Percentiles rank a stretch among this genome's conserved stretches.
Evolutionary conservation across 2,797 vertebrate genomes (phyloP).

Genomic region (Heterohyrax brucei): DNA sequence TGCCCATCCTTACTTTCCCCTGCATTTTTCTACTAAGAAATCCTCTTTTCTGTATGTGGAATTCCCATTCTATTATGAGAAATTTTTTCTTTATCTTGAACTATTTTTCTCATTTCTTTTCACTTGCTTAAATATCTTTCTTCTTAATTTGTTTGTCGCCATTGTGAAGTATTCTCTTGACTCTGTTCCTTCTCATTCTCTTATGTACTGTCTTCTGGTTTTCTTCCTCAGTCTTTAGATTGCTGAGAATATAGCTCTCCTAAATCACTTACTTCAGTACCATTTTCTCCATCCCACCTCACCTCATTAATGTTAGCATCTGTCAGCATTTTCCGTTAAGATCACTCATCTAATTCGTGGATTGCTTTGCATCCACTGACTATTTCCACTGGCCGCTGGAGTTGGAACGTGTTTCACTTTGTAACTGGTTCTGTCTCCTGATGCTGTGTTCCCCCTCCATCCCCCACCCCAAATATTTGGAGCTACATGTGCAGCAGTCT

Average conservation of each 20-base stretch:
- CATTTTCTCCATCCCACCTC: background rate
- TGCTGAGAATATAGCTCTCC: background rate
- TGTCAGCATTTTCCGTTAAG: background rate
- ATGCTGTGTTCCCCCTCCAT: background rate
- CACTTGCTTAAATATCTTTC: background rate
- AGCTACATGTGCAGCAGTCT: background rate
- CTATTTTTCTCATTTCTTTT: background rate
- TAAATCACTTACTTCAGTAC: background rate
- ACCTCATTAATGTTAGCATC: background rate
- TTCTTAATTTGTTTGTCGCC: conserved; percentile 5
- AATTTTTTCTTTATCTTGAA: conserved; percentile 16
- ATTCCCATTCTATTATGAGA: background rate
- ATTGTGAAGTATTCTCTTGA: background rate
- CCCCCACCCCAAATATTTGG: background rate
- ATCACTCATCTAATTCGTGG: background rate
- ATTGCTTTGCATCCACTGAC: background rate
- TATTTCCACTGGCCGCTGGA: background rate
- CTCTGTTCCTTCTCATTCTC: conserved; percentile 35
- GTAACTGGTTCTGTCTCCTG: background rate
- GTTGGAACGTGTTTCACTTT: background rate
- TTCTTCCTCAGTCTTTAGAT: conserved; percentile 3
- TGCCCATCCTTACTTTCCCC: background rate
- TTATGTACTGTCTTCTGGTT: conserved; percentile 24
- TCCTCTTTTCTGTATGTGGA: background rate
- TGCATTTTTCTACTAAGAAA: conserved; percentile 30